Evolutionary conservation across 2,888 invertebrate species (phyloP), one percentile per base, ranked within the genome.

Genomic region (Eupeodes luniger): DNA sequence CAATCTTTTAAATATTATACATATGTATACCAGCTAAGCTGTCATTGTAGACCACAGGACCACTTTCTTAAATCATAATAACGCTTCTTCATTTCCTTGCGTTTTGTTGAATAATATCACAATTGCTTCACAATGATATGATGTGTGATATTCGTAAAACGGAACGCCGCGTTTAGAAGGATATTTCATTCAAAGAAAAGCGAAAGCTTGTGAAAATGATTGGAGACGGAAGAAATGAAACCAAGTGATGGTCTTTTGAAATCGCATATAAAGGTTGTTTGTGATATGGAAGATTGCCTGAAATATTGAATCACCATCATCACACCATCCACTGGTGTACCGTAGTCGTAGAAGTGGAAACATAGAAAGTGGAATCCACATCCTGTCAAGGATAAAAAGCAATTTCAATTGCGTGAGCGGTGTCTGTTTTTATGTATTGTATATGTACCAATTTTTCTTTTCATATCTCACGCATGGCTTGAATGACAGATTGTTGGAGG

Each of bases 401-500:
- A 72, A 72, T 72, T 72, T 72, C 72, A 72, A 72, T 72, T 72
- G 72, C 72, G 72, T 72, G 72, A 59, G n/a, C 27, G n/a, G 72
- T 49, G 40, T 40, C 40, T 40, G 40, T 40, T 5, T 40, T 5
- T 40, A 40, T 40, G 9, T 5, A 5, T 40, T 4, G 4, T 9
- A 40, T 27, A 44, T 59, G 34, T 72, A 14, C 9, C 36, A 47
- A 59, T 72, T 59, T 4, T 72, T 72, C 57, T 47, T 72, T 72
- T 72, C 72, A 72, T 72, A 59, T 72, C 72, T 44, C 47, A 72
- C 72, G 72, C 72, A 72, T 72, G 57, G 72, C 47, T 59, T 72
- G 59, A 72, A 57, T 72, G 72, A 59, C 72, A 59, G 57, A 72
- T 72, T 57, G 59, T 47, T 27, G 40, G 40, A 4, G 4, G 6